phyloP scores from a whole-genome alignment of 2,888 invertebrate genomes.

The Rhorus exstirpatorius region DNA sequence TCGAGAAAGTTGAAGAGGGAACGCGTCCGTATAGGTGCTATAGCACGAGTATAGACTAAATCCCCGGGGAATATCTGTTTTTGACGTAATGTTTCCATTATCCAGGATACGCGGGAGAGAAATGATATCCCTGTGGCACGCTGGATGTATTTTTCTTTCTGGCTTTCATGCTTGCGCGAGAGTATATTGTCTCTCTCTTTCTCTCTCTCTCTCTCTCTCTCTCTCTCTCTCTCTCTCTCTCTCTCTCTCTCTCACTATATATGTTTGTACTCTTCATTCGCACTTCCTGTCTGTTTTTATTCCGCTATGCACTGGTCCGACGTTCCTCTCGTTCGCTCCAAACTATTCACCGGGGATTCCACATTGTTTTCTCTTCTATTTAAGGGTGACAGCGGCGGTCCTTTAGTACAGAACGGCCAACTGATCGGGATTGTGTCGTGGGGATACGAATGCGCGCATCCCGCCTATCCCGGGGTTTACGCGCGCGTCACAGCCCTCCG shows the following conservation, averaged over 20 bases:
- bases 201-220: conserved; percentile 32
- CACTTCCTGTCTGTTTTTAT: conserved; percentile 31
- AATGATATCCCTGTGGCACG: conserved; percentile 64
- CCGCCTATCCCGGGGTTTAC: conserved; percentile 88
- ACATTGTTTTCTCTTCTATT: conserved; percentile 69
- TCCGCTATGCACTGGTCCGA: conserved; percentile 17
- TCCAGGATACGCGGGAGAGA: conserved; percentile 58
- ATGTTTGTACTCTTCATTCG: conserved; percentile 43
- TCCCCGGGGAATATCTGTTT: conserved; percentile 63
- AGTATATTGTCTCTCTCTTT: conserved; percentile 4
- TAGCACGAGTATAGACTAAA: conserved; percentile 44
- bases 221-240: conserved; percentile 9
- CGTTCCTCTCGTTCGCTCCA: conserved; percentile 21
- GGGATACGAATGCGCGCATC: conserved; percentile 88
- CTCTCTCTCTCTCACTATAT: no score
- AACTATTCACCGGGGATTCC: conserved; percentile 52
- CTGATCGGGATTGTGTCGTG: conserved; percentile 88
- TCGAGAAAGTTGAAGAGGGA: conserved; percentile 8
- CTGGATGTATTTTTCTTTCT: conserved; percentile 46
- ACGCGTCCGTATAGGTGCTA: conserved; percentile 29
- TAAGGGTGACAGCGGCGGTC: conserved; percentile 89
- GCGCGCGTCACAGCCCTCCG: conserved; percentile 85
- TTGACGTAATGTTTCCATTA: conserved; percentile 68
- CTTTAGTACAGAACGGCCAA: conserved; percentile 86
- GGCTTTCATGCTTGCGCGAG: conserved; percentile 13